Conservation (phyloP, 2,888 invertebrate species). For the Xanthia togata region DNA sequence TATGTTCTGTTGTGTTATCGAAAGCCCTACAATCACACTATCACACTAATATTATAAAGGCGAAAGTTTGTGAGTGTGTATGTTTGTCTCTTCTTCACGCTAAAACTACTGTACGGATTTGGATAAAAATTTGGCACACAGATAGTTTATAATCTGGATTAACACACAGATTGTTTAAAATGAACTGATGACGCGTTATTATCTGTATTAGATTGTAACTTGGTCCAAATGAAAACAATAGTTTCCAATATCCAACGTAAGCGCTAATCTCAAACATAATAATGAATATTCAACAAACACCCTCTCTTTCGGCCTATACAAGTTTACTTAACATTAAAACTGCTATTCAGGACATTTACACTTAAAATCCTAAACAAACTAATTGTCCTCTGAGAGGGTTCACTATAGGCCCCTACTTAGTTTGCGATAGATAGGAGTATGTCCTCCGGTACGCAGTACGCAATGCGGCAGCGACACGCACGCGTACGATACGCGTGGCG, state of each 20-base stretch:
- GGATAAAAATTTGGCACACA: no score
- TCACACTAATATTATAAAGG: no score
- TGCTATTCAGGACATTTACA: constrained; percentile 44
- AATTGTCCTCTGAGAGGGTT: constrained; percentile 6
- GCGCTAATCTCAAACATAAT: constrained; percentile 6
- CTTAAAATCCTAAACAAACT: constrained; percentile 45
- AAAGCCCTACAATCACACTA: no score
- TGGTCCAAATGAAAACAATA: background rate
- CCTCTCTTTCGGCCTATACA: constrained; percentile 8
- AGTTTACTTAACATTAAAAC: constrained; percentile 39
- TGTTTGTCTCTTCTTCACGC: no score
- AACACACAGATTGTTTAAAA: no score
- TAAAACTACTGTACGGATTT: no score
- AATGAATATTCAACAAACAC: constrained; percentile 11
- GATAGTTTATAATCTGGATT: no score
- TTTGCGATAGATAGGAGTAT: background rate
- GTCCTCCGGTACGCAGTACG: constrained; percentile 29
- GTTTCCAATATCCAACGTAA: background rate
- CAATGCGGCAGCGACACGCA: constrained; percentile 44
- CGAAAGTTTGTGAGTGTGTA: no score
- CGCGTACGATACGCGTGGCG: constrained; percentile 26
- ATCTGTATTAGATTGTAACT: background rate
- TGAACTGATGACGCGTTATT: no score
- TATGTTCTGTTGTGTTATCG: background rate
- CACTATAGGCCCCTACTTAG: background rate